phyloP scores from a whole-genome alignment of 2,113 vertebrate genomes.

The Verasper variegatus region DNA sequence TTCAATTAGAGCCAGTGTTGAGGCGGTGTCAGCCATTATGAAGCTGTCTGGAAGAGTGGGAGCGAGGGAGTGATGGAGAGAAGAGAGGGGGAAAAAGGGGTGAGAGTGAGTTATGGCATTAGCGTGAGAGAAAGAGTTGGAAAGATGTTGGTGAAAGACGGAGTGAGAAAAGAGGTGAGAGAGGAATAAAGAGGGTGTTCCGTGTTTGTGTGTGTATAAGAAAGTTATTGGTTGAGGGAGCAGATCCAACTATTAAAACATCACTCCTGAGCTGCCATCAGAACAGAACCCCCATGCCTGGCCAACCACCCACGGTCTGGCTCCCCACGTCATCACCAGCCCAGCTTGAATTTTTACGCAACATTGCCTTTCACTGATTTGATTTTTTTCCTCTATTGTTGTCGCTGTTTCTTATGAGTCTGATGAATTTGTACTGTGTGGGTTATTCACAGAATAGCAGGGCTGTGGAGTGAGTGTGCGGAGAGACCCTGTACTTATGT shows the following conservation, averaged over 20 bases:
- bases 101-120: slow-evolving; percentile 46
- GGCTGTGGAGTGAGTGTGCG: not conserved
- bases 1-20: slow-evolving; percentile 80
- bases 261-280: slow-evolving; percentile 47
- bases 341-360: slow-evolving; percentile 57
- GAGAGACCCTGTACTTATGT: not conserved
- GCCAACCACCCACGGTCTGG: slow-evolving; percentile 41
- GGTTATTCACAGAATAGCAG: slow-evolving; percentile 48
- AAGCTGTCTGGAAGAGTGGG: slow-evolving; percentile 76
- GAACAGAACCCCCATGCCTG: slow-evolving; percentile 34
- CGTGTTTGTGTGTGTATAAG: slow-evolving; percentile 6
- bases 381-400: slow-evolving; percentile 68
- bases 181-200: slow-evolving; percentile 9
- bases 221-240: slow-evolving; percentile 36
- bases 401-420: slow-evolving; percentile 50
- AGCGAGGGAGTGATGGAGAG: slow-evolving; percentile 57
- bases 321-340: slow-evolving; percentile 33
- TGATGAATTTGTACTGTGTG: slow-evolving; percentile 53
- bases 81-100: slow-evolving; percentile 21
- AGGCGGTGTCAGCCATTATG: slow-evolving; percentile 81
- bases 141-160: slow-evolving; percentile 42
- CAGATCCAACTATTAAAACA: slow-evolving; percentile 70
- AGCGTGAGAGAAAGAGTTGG: slow-evolving; percentile 35
- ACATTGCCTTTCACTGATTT: slow-evolving; percentile 67
- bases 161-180: slow-evolving; percentile 34